Base-by-base conservation (phyloP, 2,113 vertebrate genomes). In the Aphyosemion australe region DNA sequence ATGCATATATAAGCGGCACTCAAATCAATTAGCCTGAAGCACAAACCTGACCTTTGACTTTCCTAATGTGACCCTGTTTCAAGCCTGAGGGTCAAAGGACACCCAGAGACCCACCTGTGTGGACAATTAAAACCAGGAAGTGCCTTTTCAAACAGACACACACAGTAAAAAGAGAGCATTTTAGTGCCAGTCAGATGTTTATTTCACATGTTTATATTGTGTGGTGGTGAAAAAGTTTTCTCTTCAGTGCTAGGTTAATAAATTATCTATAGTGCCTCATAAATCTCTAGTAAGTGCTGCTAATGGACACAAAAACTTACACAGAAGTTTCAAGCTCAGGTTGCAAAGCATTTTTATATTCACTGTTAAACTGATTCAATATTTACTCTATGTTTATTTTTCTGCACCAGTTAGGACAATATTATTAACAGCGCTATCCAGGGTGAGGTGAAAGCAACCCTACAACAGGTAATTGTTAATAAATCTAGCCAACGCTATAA, bases 21-120 rank as follows among this genome's bases (percentile, higher is more conserved):
- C 68, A 73, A 76, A 77, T 69, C 77, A 72, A 61, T 85, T 84
- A 75, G 86, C 87, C 86, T 69, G 56, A 9, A 84, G 90, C 85
- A 66, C 57, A 65, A 59, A 76, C 59, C 41, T 78, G 87, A 89
- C 82, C 84, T 87, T 72, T 91, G 86, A 87, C 89, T 41, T 71
- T 43, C 10, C 48, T 82, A 84, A 86, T 90, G 75, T 68, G 75
- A 49, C 74, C 80, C 79, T 67, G 55, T 62, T 76, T 80, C 34
- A 8, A 46, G 75, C 86, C 79, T 56, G n/a, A 52, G 83, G 85
- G 88, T 76, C 80, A 74, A 62, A 81, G 76, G 66, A 54, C 57
- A 72, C 63, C 76, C 48, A 51, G 70, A 70, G 74, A 74, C 84
- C 90, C 90, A 91, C 86, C 90, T 91, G 90, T 90, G 85, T 74